Base-by-base conservation (phyloP, 2,113 vertebrate genomes). In the Hydrolagus affinis region DNA sequence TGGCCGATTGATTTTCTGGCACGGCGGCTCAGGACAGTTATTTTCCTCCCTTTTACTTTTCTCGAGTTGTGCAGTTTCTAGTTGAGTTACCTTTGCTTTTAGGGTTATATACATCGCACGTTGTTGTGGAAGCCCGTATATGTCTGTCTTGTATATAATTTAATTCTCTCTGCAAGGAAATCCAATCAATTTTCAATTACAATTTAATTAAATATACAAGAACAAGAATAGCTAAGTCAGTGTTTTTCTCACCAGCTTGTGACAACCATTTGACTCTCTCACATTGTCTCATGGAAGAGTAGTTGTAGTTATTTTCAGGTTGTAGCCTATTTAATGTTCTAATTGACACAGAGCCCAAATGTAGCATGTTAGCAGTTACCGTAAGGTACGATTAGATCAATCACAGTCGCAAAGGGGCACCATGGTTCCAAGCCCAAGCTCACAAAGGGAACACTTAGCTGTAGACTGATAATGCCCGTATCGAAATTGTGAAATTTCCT, bases 171-270 rank as follows among this genome's bases (percentile, higher is more conserved):
- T 15, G 8, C 30, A 17, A 15, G 14, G 30, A 8, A 8, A 44
- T 44, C 72, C 28, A 72, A 72, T 72, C 23, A 72, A 14, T 72
- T 72, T 30, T 72, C 70, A 72, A 72, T 72, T 72, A n/a, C 23
- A 28, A 25, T 72, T 72, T 14, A 74, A 74, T 19, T 44, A 74
- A 74, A 44, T 74, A 3, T 8, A 32, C 17, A 15, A 44, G 28
- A 14, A 12, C 2, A n/a, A 72, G 23, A 72, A 2, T 25, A 72
- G 66, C 23, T 30, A 28, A 72, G 70, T 72, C 70, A 72, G 6
- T 76, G 10, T 56, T 76, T 76, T 21, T 44, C 44, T 6, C 44
- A 44, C 1, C 6, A 44, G 1, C 44, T 44, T 44, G 44, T 44
- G 44, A 44, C 44, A 44, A 44, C 44, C 44, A 6, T 44, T 44